Evolutionary conservation across 2,888 invertebrate genomes (phyloP).

Genomic region (Idaea straminata): DNA sequence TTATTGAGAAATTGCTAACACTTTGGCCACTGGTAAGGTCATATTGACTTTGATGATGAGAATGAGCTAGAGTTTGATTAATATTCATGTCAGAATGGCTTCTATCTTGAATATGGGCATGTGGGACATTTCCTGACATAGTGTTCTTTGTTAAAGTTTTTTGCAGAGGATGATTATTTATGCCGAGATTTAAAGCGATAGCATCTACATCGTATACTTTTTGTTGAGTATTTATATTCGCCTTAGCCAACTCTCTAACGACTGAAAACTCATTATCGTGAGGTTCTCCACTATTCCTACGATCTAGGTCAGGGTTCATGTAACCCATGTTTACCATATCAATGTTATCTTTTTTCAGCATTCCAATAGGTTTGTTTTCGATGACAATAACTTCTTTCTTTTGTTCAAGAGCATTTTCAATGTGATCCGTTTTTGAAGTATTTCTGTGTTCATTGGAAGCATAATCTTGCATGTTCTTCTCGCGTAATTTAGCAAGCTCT

Average conservation of each 20-base stretch:
- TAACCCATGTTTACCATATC: constrained; percentile 78
- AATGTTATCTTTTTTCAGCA: constrained; percentile 59
- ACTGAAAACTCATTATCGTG: constrained; percentile 45
- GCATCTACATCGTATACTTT: constrained; percentile 67
- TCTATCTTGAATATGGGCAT: constrained; percentile 57
- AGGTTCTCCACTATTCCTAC: constrained; percentile 46
- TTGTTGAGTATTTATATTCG: constrained; percentile 44
- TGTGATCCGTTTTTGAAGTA: constrained; percentile 37
- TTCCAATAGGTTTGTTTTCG: constrained; percentile 43
- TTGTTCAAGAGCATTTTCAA: constrained; percentile 42
- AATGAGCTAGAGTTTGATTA: constrained; percentile 58
- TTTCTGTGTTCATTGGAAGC: constrained; percentile 43
- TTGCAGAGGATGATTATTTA: constrained; percentile 57
- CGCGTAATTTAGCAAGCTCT: constrained; percentile 59
- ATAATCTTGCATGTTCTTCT: constrained; percentile 47
- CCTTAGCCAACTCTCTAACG: constrained; percentile 46
- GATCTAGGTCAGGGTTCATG: constrained; percentile 60
- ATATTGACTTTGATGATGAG: constrained; percentile 67
- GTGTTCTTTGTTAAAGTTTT: constrained; percentile 49
- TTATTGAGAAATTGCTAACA: constrained; percentile 62
- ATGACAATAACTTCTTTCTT: constrained; percentile 48
- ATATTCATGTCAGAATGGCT: constrained; percentile 45
- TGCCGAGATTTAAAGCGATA: constrained; percentile 68
- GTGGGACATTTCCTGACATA: constrained; percentile 49
- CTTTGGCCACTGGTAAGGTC: constrained; percentile 54